Percentiles rank a stretch among this genome's conserved stretches.
These are phyloP conservation scores for Syrmaticus mikado DNA, from an alignment of 2,113 vertebrate genomes.

Conservation along the genomic window DNA sequence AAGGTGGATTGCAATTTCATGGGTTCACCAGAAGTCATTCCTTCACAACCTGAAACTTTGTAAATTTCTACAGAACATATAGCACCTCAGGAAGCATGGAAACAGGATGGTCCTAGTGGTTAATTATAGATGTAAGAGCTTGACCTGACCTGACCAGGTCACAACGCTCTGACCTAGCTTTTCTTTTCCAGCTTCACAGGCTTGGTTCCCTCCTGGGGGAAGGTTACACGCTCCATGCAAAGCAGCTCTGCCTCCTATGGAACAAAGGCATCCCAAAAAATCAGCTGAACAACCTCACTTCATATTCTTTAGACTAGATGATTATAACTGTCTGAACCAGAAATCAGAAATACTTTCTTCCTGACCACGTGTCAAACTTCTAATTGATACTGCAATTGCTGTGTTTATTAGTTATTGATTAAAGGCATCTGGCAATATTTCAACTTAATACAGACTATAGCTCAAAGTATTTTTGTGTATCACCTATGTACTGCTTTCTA, in stretches of 20 bases:
- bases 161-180: neutral
- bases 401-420: neutral
- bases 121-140: neutral
- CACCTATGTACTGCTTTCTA: neutral
- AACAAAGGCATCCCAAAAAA: neutral
- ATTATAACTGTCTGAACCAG: neutral
- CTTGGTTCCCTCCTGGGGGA: neutral
- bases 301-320: neutral
- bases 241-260: neutral
- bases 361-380: neutral
- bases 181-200: neutral
- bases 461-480: neutral
- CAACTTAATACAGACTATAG: neutral
- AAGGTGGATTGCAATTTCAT: neutral
- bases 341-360: neutral
- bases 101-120: neutral
- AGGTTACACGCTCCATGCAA: accelerated
- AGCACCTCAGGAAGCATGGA: neutral
- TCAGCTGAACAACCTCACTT: neutral
- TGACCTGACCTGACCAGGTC: neutral
- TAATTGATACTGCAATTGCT: neutral
- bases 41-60: neutral
- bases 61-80: neutral
- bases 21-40: neutral
- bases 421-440: neutral